Evolutionary conservation across 2,797 vertebrate species (phyloP).

Genomic region (Zalophus californianus): DNA sequence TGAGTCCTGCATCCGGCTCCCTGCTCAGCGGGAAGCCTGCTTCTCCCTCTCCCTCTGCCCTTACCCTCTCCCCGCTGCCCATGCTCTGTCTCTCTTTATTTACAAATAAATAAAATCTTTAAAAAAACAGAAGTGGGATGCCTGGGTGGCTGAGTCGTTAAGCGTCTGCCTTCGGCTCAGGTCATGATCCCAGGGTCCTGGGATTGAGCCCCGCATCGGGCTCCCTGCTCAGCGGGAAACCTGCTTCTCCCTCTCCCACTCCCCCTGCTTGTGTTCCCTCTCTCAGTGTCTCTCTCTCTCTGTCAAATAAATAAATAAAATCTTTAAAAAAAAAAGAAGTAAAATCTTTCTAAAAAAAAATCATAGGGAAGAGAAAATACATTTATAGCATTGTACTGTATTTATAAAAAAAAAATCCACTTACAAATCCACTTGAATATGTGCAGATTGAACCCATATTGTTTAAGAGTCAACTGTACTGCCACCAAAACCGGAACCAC

Average conservation of each 20-base stretch:
- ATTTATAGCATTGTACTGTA: background rate
- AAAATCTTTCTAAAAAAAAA: background rate
- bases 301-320: background rate
- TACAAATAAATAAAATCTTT: background rate
- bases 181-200: background rate
- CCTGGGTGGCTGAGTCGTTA: background rate
- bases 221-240: background rate
- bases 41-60: background rate
- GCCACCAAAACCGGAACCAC: background rate
- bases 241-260: background rate
- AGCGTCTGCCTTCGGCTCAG: background rate
- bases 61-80: background rate
- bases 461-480: background rate
- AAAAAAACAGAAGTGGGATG: background rate
- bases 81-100: background rate
- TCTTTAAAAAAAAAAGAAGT: background rate
- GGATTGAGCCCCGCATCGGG: background rate
- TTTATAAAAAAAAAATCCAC: background rate
- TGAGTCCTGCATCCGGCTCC: background rate
- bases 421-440: background rate
- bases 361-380: background rate
- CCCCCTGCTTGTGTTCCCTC: background rate
- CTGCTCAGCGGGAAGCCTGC: background rate
- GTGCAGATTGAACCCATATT: background rate
- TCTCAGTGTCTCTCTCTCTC: background rate